Evolutionary conservation across 2,113 vertebrate species (phyloP).

Genomic region (Dipodomys stephensi): DNA sequence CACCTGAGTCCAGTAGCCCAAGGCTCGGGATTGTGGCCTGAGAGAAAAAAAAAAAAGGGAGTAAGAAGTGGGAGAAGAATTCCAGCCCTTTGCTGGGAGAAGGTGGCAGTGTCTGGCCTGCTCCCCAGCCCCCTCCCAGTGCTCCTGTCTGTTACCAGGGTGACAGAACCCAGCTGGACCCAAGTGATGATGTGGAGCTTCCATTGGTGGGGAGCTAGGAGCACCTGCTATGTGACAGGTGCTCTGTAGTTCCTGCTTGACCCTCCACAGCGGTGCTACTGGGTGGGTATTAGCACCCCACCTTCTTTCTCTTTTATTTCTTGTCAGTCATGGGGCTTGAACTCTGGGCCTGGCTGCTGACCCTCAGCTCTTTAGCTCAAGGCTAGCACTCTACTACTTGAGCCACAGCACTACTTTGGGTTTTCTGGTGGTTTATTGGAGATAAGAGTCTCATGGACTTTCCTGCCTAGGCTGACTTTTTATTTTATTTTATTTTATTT

Average conservation of each 20-base stretch:
- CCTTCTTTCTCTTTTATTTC: no score
- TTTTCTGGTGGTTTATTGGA: no score
- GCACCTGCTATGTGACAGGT: neutral
- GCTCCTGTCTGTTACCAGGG: neutral
- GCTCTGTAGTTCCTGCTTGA: neutral
- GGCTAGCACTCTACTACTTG: no score
- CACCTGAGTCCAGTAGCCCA: slow-evolving; percentile 89
- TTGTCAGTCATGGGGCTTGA: no score
- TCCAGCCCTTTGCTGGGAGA: neutral
- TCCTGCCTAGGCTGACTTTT: no score
- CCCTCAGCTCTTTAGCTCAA: no score
- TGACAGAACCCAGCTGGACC: neutral
- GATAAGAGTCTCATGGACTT: no score
- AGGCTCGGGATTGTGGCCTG: slow-evolving; percentile 89
- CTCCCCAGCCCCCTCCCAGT: neutral
- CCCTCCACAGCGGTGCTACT: neutral
- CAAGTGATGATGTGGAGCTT: neutral
- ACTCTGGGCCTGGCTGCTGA: no score
- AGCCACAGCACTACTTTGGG: no score
- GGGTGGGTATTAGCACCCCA: neutral
- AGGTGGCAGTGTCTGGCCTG: neutral
- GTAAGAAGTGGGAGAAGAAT: neutral
- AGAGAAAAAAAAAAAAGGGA: neutral
- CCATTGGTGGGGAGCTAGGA: accelerated
- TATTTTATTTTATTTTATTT: no score